Conservation (phyloP, 2,888 invertebrate species). For the Cataglyphis rosenhaueri region DNA sequence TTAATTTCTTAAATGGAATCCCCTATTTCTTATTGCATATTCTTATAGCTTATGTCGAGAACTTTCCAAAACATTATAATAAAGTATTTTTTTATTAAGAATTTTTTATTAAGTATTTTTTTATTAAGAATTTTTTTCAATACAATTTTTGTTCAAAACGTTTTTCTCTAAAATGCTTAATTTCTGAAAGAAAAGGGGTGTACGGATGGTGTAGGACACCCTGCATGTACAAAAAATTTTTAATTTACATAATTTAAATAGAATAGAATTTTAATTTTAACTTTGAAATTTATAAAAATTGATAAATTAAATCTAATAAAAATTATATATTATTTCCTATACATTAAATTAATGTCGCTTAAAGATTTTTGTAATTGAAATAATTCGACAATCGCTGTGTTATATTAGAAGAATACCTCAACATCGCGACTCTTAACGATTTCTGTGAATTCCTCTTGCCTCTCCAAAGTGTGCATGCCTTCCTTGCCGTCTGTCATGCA, state of each 20-base stretch:
- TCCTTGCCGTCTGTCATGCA: constrained; percentile 99
- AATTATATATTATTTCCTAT: not conserved
- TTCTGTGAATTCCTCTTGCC: constrained; percentile 97
- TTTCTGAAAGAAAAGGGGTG: no score
- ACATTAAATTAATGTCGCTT: not conserved
- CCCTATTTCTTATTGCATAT: no score
- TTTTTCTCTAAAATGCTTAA: no score
- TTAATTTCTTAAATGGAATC: no score
- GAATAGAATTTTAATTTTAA: not conserved
- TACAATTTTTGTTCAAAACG: no score
- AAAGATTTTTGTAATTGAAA: not conserved
- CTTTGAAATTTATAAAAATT: not conserved
- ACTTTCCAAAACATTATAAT: no score
- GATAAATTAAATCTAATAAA: constrained; percentile 4
- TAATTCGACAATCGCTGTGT: not conserved
- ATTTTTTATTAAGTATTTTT: no score
- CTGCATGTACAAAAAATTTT: not conserved
- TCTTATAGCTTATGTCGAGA: no score
- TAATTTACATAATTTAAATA: no score
- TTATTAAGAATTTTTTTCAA: no score
- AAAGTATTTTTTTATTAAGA: no score
- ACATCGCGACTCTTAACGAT: constrained; percentile 98
- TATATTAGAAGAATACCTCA: constrained; percentile 87
- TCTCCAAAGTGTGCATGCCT: constrained; percentile 96
- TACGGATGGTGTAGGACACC: no score